These are phyloP conservation scores for Exaiptasia diaphana DNA, from an alignment of 64 coral and sea anemone genomes.

Conservation along the genomic window DNA sequence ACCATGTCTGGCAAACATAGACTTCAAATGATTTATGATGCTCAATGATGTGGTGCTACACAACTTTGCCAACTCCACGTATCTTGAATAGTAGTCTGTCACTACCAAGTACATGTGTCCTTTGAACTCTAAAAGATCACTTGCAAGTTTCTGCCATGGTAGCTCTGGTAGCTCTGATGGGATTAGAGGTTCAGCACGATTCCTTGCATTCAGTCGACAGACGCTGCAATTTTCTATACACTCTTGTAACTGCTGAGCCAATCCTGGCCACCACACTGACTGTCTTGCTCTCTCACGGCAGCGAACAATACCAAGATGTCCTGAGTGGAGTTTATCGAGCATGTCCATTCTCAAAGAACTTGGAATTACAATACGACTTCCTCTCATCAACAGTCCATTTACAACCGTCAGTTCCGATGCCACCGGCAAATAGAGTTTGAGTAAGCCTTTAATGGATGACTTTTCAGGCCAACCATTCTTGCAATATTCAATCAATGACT, in stretches of 20 bases:
- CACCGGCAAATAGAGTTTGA: slow-evolving; percentile 51
- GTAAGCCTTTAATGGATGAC: slow-evolving; percentile 35
- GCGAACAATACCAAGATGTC: slow-evolving; percentile 44
- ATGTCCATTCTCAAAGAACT: slow-evolving; percentile 12
- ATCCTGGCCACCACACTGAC: slow-evolving; percentile 60
- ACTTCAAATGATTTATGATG: neutral
- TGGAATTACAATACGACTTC: slow-evolving; percentile 38
- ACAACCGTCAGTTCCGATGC: slow-evolving; percentile 46
- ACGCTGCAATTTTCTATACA: neutral
- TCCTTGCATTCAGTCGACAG: neutral
- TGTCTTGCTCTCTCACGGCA: slow-evolving; percentile 16
- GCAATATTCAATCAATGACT: slow-evolving; percentile 53
- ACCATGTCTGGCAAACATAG: neutral
- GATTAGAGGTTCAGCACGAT: neutral
- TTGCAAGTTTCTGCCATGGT: neutral
- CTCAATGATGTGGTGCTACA: neutral
- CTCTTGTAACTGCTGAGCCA: slow-evolving; percentile 20
- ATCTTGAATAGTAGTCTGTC: neutral
- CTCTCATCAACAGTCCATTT: slow-evolving; percentile 52
- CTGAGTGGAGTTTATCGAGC: slow-evolving; percentile 40
- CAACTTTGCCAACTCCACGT: neutral
- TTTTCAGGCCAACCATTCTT: slow-evolving; percentile 34
- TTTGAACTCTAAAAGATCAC: neutral
- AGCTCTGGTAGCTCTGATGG: neutral
- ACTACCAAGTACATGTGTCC: neutral